These are phyloP conservation scores for Choristoneura rosaceana DNA, from an alignment of 2,888 invertebrate species.

Conservation along the genomic window DNA sequence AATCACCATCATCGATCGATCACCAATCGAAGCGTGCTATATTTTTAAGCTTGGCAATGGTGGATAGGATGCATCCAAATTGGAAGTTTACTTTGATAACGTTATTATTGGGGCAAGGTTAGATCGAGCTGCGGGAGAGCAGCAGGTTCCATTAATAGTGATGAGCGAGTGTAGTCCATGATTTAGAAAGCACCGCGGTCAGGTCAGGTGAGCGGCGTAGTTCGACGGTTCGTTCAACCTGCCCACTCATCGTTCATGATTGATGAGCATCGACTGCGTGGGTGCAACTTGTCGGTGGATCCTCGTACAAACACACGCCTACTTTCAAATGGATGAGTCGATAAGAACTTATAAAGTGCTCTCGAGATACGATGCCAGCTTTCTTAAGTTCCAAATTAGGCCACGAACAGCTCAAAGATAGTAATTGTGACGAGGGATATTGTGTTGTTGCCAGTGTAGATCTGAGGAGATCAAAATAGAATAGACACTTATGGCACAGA, in stretches of 20 bases:
- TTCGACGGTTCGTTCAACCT: slow-evolving; percentile 64
- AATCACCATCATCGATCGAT: slow-evolving; percentile 23
- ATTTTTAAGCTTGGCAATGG: slow-evolving; percentile 1
- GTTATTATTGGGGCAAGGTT: not conserved
- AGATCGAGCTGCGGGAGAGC: slow-evolving; percentile 43
- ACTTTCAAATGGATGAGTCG: slow-evolving; percentile 61
- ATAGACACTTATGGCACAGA: slow-evolving; percentile 37
- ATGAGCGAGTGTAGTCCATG: slow-evolving; percentile 49
- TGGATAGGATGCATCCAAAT: slow-evolving; percentile 2
- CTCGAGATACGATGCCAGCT: slow-evolving; percentile 26
- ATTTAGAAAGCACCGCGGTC: slow-evolving; percentile 66
- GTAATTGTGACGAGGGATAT: slow-evolving; percentile 31
- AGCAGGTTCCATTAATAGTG: slow-evolving; percentile 54
- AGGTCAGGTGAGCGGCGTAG: slow-evolving; percentile 48
- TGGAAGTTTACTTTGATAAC: slow-evolving; percentile 1
- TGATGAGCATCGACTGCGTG: slow-evolving; percentile 73
- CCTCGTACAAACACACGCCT: slow-evolving; percentile 68
- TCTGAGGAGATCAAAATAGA: slow-evolving; percentile 39
- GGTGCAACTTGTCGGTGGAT: slow-evolving; percentile 68
- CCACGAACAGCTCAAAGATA: slow-evolving; percentile 31
- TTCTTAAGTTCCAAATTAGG: slow-evolving; percentile 39
- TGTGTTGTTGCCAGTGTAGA: slow-evolving; percentile 38
- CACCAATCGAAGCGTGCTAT: not conserved
- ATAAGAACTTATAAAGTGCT: slow-evolving; percentile 54
- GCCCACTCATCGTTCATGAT: slow-evolving; percentile 68